A percentile compares a stretch with the other conserved stretches of the same genome.
Evolutionary conservation across 2,113 vertebrate species (phyloP).

Genomic region (Nyctereutes procyonoides): DNA sequence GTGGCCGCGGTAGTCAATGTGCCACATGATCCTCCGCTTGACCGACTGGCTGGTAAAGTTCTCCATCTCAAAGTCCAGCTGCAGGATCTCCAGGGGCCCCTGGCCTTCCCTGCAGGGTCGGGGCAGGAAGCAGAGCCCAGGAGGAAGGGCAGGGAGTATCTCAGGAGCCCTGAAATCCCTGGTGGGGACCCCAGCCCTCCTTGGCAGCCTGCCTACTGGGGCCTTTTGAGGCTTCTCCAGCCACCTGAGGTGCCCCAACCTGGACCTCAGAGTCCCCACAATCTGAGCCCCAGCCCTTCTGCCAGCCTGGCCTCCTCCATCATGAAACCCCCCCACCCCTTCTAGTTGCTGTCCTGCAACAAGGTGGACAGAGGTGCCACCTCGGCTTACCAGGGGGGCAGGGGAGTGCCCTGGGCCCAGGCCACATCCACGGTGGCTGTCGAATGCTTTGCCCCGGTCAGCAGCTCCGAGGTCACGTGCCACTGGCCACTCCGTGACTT

Average conservation of each 20-base stretch:
- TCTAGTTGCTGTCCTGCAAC: too few relatives aligned
- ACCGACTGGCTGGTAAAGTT: constrained; percentile 99
- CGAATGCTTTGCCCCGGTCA: constrained; percentile 96
- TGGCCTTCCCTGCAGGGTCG: constrained; percentile 87
- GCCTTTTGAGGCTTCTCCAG: neutral
- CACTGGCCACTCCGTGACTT: constrained; percentile 93
- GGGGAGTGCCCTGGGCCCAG: constrained; percentile 87
- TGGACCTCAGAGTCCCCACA: neutral
- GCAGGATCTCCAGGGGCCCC: constrained; percentile 94
- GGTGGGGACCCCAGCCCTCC: neutral
- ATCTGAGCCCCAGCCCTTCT: neutral
- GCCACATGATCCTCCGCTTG: constrained; percentile 98
- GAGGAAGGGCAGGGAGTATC: neutral
- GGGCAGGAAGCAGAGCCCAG: neutral
- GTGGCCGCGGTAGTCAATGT: constrained; percentile 95
- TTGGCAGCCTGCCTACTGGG: accelerated
- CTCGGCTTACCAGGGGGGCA: constrained; percentile 64
- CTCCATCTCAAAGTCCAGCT: constrained; percentile 99
- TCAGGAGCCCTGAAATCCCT: neutral
- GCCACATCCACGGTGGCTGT: constrained; percentile 95
- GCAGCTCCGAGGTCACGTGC: constrained; percentile 95
- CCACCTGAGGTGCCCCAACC: accelerated
- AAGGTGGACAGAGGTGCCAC: neutral
- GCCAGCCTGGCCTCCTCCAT: neutral
- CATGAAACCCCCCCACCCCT: neutral